Evolutionary conservation across 1,140 invertebrate species (phyloP).

Genomic region (Luehdorfia chinensis): DNA sequence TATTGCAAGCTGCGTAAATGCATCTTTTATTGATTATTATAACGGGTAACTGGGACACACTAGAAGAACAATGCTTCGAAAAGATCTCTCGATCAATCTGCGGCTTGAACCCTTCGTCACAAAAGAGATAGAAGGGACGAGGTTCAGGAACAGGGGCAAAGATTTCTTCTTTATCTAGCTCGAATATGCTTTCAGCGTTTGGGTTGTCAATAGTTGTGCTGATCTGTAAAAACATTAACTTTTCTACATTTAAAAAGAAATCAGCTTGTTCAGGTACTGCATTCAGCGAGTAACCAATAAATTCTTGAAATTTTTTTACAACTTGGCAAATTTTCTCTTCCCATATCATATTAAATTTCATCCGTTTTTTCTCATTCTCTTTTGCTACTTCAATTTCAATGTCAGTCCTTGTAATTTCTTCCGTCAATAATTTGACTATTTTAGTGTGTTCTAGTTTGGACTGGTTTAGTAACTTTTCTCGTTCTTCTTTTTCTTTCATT

Average conservation of each 20-base stretch:
- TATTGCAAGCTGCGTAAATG: conserved; percentile 59
- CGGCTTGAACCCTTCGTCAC: conserved; percentile 49
- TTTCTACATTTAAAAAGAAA: conserved; percentile 65
- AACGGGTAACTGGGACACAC: conserved; percentile 49
- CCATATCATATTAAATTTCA: conserved; percentile 50
- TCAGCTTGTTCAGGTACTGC: conserved; percentile 56
- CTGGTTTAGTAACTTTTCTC: conserved; percentile 37
- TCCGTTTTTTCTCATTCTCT: conserved; percentile 43
- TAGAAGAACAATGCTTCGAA: conserved; percentile 49
- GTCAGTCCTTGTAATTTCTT: conserved; percentile 40
- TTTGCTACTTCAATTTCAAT: conserved; percentile 44
- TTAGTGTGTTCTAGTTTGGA: conserved; percentile 47
- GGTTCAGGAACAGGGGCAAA: conserved; percentile 38
- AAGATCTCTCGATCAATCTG: conserved; percentile 43
- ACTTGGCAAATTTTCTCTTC: conserved; percentile 57
- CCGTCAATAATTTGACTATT: conserved; percentile 35
- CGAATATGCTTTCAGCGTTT: conserved; percentile 45
- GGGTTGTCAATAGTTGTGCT: conserved; percentile 47
- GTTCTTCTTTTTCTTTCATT: conserved; percentile 54
- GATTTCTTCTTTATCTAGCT: conserved; percentile 31
- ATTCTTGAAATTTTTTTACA: conserved; percentile 59
- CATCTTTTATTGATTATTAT: conserved; percentile 56
- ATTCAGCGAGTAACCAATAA: conserved; percentile 55
- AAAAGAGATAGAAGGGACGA: conserved; percentile 57
- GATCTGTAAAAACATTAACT: conserved; percentile 58